Conservation (phyloP, 2,797 vertebrate genomes). For the Podarcis siculus region DNA sequence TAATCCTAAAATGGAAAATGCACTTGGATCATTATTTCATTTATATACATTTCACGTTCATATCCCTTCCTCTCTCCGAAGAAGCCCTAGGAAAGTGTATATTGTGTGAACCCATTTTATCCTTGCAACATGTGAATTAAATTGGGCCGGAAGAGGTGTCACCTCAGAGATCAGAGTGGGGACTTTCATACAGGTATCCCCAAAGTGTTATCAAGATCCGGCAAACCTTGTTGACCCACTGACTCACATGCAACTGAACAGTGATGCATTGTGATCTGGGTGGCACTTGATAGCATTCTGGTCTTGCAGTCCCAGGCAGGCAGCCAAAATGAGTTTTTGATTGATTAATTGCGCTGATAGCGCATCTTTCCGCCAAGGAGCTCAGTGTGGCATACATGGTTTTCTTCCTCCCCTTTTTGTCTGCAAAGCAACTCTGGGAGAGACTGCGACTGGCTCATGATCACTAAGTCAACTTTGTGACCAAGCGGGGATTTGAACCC, state of each 20-base stretch:
- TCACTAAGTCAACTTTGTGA: too few relatives aligned
- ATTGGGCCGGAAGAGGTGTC: neutral
- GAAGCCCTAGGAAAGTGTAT: neutral
- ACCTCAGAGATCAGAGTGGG: neutral
- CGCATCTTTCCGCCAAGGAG: too few relatives aligned
- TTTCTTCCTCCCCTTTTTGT: too few relatives aligned
- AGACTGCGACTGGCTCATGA: too few relatives aligned
- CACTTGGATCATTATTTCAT: neutral
- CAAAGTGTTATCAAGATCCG: neutral
- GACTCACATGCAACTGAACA: neutral
- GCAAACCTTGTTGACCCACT: neutral
- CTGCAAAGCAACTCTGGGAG: too few relatives aligned
- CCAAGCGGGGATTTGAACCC: too few relatives aligned
- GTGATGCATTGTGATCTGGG: neutral
- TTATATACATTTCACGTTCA: neutral
- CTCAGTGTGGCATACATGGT: too few relatives aligned
- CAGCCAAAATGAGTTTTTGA: too few relatives aligned
- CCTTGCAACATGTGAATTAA: neutral
- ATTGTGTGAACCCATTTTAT: neutral
- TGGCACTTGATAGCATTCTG: neutral
- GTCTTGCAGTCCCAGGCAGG: neutral
- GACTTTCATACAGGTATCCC: neutral
- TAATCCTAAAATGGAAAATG: neutral
- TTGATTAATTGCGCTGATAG: too few relatives aligned
- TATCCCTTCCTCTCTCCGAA: neutral